Evolutionary conservation across 2,113 vertebrate species (phyloP), one percentile per base, ranked within the genome.

Genomic region (Tetrao urogallus): DNA sequence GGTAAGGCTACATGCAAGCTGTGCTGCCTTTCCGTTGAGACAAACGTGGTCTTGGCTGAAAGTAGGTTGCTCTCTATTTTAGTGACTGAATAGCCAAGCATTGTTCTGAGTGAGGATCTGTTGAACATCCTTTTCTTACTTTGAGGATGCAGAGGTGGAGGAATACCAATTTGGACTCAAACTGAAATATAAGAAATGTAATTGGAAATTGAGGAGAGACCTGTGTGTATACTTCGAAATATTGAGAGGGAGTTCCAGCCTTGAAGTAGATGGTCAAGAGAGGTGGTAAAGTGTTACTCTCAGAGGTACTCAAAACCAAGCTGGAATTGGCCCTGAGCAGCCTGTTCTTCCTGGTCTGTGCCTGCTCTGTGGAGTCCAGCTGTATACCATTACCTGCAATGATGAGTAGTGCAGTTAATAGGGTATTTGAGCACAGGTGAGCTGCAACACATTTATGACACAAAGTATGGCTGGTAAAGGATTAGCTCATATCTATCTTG

Each of bases 31-130:
- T 74, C 69, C 18, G 32, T 74, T 77, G 32, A 88, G 76, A 82
- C 58, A 90, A 72, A 80, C 45, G 52, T n/a, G 52, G 28, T 86
- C 64, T 32, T 86, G 22, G 6, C 71, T 86, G 58, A 83, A 88
- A 71, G 24, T 43, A n/a, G 40, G 28, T 66, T 40, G 8, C 7
- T 78, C 12, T 57, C 11, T 36, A 1, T 43, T 90, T n/a, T 24
- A 56, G 0, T 54, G 74, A 42, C n/a, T 75, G 32, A 54, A 9
- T 42, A 86, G 56, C n/a, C 27, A 18, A 17, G 42, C 32, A 14
- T 36, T 71, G 12, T 63, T 36, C 32, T 66, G 40, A 70, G 32
- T 27, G 11, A 71, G 57, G 1, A 0, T 6, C 2, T 6, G 1
- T 34, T 86, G 25, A 86, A 64, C 16, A 28, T 89, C 38, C 14